Evolutionary conservation across 2,888 invertebrate genomes (phyloP).

Genomic region (Abscondita cerata): DNA sequence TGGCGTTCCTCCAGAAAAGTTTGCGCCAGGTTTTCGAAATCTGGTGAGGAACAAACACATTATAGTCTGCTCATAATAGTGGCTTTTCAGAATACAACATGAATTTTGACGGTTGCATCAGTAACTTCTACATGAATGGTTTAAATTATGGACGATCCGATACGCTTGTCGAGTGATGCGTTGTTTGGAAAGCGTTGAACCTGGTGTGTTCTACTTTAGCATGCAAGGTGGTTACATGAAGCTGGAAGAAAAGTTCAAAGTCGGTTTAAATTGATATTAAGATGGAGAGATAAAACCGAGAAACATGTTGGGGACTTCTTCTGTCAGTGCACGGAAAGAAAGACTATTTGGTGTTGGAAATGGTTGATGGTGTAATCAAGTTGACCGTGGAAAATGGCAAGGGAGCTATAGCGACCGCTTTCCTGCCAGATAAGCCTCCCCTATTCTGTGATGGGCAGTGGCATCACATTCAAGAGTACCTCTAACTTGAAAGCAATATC

Average conservation of each 20-base stretch:
- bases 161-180: constrained; percentile 72
- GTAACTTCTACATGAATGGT: constrained; percentile 75
- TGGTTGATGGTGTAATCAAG: constrained; percentile 84
- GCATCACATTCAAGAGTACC: constrained; percentile 89
- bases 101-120: constrained; percentile 87
- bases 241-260: constrained; percentile 74
- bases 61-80: too few relatives aligned
- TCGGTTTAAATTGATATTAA: constrained; percentile 79
- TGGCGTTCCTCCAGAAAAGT: constrained; percentile 68
- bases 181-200: constrained; percentile 80
- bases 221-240: constrained; percentile 78
- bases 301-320: constrained; percentile 81
- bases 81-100: too few relatives aligned
- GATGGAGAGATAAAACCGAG: constrained; percentile 89
- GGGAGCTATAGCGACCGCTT: constrained; percentile 79
- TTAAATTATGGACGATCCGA: constrained; percentile 68
- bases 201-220: constrained; percentile 86
- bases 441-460: constrained; percentile 93
- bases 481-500: too few relatives aligned
- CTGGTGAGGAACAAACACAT: too few relatives aligned
- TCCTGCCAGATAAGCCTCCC: constrained; percentile 69
- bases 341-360: constrained; percentile 86
- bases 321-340: constrained; percentile 83
- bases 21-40: constrained; percentile 53
- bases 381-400: constrained; percentile 85